These are phyloP conservation scores for Ailuropoda melanoleuca DNA, from an alignment of 2,113 vertebrate genomes.

Conservation along the genomic window DNA sequence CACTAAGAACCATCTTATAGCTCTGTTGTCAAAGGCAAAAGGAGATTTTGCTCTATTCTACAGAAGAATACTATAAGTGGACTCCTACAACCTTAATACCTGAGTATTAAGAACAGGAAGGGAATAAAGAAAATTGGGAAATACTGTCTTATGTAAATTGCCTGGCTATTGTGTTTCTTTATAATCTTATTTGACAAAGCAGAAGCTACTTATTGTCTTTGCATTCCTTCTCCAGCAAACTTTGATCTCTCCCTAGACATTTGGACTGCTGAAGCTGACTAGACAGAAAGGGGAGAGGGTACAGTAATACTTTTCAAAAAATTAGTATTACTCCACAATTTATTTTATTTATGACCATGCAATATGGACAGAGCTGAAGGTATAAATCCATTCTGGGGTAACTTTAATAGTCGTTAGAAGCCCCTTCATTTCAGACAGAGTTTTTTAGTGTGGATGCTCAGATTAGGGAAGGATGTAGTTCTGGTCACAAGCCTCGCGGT, in stretches of 20 bases:
- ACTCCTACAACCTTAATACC: background rate
- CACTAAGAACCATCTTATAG: background rate
- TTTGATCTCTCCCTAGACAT: background rate
- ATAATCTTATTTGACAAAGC: background rate
- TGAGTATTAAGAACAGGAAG: background rate
- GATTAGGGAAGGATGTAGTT: background rate
- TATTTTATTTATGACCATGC: background rate
- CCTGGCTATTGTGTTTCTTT: background rate
- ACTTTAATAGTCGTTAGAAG: background rate
- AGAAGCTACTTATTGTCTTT: background rate
- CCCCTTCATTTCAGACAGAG: background rate
- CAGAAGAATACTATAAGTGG: background rate
- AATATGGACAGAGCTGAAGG: background rate
- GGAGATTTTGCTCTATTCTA: background rate
- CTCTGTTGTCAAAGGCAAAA: background rate
- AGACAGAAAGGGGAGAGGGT: background rate
- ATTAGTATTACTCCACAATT: background rate
- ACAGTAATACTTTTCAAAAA: background rate
- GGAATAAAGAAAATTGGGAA: conserved; percentile 7
- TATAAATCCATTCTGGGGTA: background rate
- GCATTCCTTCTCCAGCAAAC: background rate
- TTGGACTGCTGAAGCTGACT: background rate
- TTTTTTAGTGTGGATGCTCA: background rate
- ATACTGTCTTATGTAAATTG: background rate
- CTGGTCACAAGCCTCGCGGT: background rate